A percentile compares a stretch with the other conserved stretches of the same genome.
Conservation (phyloP, 2,797 vertebrate genomes). For the Echiichthys vipera region DNA sequence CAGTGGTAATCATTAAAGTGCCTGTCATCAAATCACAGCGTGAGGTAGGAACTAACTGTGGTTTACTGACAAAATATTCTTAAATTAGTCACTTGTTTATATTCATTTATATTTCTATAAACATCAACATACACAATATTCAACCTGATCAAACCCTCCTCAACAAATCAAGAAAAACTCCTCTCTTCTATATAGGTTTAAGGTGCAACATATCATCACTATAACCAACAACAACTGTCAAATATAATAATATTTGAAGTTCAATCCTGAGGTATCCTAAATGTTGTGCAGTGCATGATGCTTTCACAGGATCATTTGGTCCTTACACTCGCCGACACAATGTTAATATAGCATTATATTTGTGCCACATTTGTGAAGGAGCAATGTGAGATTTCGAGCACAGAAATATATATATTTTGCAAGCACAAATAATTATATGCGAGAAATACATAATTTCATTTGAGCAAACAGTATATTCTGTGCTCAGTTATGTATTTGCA, state of each 20-base stretch:
- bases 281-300: slow-evolving; percentile 1
- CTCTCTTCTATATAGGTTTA: background rate
- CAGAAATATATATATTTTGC: too few relatives aligned
- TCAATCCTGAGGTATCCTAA: slow-evolving; percentile 19
- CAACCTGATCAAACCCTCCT: background rate
- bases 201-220: background rate
- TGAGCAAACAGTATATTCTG: too few relatives aligned
- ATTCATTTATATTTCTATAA: background rate
- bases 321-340: background rate
- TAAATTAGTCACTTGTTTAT: background rate
- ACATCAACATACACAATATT: background rate
- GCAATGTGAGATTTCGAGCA: too few relatives aligned
- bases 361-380: too few relatives aligned
- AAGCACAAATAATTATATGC: too few relatives aligned
- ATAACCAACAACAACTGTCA: slow-evolving; percentile 16
- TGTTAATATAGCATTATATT: background rate
- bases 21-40: slow-evolving; percentile 8
- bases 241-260: background rate
- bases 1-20: background rate
- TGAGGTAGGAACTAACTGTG: background rate
- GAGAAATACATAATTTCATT: too few relatives aligned
- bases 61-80: background rate
- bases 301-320: background rate
- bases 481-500: too few relatives aligned
- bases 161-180: background rate